Evolutionary conservation across 2,888 invertebrate species (phyloP).

Genomic region (Diarsia dahlii): DNA sequence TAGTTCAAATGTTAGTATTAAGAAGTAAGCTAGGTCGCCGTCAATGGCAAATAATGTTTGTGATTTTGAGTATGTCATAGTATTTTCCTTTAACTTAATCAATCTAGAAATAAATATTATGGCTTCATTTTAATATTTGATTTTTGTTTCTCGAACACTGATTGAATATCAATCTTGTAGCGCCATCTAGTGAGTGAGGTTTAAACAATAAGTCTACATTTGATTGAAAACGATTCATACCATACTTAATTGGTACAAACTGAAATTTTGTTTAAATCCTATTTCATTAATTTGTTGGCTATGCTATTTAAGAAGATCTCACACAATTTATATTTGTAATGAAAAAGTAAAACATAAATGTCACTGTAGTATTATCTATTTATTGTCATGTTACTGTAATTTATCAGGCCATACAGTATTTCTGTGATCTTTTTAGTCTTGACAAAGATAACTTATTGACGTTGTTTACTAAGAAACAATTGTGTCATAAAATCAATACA

Average conservation of each 20-base stretch:
- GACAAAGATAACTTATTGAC: conserved; percentile 56
- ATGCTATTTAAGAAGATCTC: conserved; percentile 57
- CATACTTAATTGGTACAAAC: not conserved
- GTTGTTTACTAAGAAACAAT: conserved; percentile 53
- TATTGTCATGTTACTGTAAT: conserved; percentile 54
- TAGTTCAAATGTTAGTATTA: conserved; percentile 79
- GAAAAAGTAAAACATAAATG: conserved; percentile 37
- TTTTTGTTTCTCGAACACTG: conserved; percentile 38
- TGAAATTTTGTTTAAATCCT: conserved; percentile 23
- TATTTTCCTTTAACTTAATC: conserved; percentile 57
- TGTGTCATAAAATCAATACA: conserved; percentile 65
- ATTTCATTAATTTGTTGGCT: conserved; percentile 29
- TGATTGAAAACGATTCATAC: not conserved
- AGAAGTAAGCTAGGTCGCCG: conserved; percentile 66
- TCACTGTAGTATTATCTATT: conserved; percentile 50
- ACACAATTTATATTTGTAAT: conserved; percentile 48
- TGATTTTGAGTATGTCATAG: conserved; percentile 67
- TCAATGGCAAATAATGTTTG: conserved; percentile 71
- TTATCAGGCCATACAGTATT: conserved; percentile 69
- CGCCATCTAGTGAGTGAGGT: conserved; percentile 63
- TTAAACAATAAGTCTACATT: conserved; percentile 38
- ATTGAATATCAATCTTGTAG: conserved; percentile 43
- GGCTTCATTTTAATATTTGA: conserved; percentile 42
- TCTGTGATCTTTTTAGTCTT: conserved; percentile 74
- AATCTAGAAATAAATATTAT: conserved; percentile 45